phyloP scores from a whole-genome alignment of 2,797 vertebrate genomes.

The Danio albolineatus region DNA sequence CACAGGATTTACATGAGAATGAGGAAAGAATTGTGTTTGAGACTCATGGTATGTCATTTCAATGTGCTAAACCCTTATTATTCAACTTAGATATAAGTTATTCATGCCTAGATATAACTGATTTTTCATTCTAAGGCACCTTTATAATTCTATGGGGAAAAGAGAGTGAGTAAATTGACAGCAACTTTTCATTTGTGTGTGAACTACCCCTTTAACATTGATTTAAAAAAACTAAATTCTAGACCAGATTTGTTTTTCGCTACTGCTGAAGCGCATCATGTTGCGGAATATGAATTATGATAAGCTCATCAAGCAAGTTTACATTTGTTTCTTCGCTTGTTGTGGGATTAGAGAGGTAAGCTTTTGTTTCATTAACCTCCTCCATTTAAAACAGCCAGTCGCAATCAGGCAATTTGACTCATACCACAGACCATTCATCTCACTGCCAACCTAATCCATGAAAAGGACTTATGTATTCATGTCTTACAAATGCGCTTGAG shows the following conservation, averaged over 20 bases:
- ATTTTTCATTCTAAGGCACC: too few relatives aligned
- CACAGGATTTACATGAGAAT: too few relatives aligned
- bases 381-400: conserved; percentile 57
- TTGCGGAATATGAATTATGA: conserved; percentile 50
- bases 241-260: not conserved
- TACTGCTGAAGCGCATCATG: conserved; percentile 5
- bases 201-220: not conserved
- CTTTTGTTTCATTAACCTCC: conserved; percentile 63
- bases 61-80: too few relatives aligned
- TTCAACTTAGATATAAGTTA: too few relatives aligned
- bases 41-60: too few relatives aligned
- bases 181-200: too few relatives aligned
- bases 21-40: too few relatives aligned
- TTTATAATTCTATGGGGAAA: too few relatives aligned
- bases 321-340: conserved; percentile 55
- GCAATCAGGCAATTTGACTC: conserved; percentile 71
- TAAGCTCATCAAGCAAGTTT: conserved; percentile 54
- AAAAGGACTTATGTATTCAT: conserved; percentile 80
- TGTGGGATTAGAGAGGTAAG: conserved; percentile 57
- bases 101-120: too few relatives aligned
- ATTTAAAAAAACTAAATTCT: not conserved
- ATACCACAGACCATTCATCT: conserved; percentile 66
- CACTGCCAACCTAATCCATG: conserved; percentile 78
- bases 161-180: too few relatives aligned
- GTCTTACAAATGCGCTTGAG: conserved; percentile 81